phyloP scores from a whole-genome alignment of 2,888 invertebrate genomes.

The Lucinisca nassula region DNA sequence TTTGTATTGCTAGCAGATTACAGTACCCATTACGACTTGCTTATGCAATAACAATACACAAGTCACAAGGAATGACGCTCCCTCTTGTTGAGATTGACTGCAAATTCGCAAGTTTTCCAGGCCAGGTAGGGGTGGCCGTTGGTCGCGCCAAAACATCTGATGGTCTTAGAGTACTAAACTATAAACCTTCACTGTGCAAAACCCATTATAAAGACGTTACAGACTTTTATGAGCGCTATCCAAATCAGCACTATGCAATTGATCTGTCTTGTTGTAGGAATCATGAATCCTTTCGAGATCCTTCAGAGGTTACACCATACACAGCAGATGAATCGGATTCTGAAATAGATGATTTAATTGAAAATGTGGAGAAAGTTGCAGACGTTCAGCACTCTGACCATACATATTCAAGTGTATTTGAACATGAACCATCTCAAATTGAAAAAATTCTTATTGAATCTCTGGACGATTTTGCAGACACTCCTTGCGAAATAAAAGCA shows the following conservation, averaged over 20 bases:
- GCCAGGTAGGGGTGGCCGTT: constrained; percentile 43
- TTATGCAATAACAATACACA: too few species aligned
- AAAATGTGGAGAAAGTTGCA: neutral
- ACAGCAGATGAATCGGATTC: neutral
- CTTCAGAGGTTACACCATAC: too few species aligned
- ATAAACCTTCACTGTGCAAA: neutral
- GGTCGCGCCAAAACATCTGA: constrained; percentile 6
- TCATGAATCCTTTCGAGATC: neutral
- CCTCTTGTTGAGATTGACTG: constrained; percentile 38
- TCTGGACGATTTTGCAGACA: neutral
- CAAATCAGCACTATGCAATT: neutral
- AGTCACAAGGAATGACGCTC: constrained; percentile 51
- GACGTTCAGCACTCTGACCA: neutral
- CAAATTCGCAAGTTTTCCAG: constrained; percentile 25
- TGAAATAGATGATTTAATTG: neutral
- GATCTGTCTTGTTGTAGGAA: neutral
- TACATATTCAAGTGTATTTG: neutral
- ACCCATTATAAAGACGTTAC: neutral
- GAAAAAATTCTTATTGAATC: neutral
- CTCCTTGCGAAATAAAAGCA: neutral
- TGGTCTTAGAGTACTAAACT: constrained; percentile 37
- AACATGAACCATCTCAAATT: neutral
- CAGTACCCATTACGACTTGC: too few species aligned
- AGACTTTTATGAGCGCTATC: neutral
- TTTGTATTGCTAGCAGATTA: too few species aligned